Conservation (phyloP, 2,888 invertebrate genomes). For the Cryptus armator region DNA sequence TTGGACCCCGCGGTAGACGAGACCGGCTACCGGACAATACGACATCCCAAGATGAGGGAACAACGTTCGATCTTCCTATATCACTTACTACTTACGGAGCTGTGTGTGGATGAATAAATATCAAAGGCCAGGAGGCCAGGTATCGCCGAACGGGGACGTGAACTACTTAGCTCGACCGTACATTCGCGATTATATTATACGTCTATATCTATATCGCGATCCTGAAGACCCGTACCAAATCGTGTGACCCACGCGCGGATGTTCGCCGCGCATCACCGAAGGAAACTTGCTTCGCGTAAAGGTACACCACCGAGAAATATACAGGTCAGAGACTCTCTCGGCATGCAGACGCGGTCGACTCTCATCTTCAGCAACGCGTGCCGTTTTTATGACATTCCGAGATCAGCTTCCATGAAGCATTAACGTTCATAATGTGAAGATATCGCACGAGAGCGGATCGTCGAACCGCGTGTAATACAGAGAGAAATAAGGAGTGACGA, state of each 20-base stretch:
- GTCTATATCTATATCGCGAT: slow-evolving; percentile 1
- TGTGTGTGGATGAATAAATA: slow-evolving; percentile 28
- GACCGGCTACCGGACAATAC: neutral
- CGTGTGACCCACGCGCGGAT: slow-evolving; percentile 37
- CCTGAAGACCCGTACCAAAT: slow-evolving; percentile 28
- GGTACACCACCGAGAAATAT: slow-evolving; percentile 4
- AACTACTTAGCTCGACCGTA: slow-evolving; percentile 48
- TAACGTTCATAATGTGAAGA: neutral
- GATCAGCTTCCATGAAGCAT: neutral
- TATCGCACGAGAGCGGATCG: neutral
- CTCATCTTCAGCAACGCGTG: slow-evolving; percentile 9
- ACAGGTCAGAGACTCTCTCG: slow-evolving; percentile 1
- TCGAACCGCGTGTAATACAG: neutral
- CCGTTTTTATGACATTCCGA: slow-evolving; percentile 12
- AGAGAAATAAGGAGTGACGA: neutral
- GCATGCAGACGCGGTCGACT: neutral
- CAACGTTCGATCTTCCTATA: neutral
- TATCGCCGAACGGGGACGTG: slow-evolving; percentile 56
- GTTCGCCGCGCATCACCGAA: slow-evolving; percentile 25
- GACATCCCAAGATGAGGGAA: neutral
- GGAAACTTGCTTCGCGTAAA: slow-evolving; percentile 9
- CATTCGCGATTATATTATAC: slow-evolving; percentile 7
- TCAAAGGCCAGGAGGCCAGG: slow-evolving; percentile 52
- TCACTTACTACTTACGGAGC: neutral
- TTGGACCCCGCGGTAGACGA: neutral